Evolutionary conservation across 30 jellyfish, hydroid and myxozoan genomes (phyloP).

Genomic region (Clytia hemisphaerica): DNA sequence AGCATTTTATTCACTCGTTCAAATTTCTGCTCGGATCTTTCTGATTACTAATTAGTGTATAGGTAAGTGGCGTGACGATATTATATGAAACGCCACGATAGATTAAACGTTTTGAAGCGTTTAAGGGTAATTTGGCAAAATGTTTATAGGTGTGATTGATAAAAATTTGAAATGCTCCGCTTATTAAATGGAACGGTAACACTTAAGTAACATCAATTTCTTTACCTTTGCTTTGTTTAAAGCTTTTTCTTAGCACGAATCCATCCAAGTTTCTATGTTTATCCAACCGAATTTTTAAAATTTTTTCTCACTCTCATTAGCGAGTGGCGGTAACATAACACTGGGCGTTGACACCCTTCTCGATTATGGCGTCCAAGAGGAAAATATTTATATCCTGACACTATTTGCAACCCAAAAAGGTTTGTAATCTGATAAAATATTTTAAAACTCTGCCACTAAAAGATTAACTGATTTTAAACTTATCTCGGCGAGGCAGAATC

Average conservation of each 20-base stretch:
- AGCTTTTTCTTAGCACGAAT: background rate
- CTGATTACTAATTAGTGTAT: background rate
- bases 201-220: background rate
- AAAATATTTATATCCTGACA: constrained; percentile 65
- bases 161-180: no score
- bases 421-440: background rate
- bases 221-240: background rate
- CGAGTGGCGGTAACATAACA: constrained; percentile 67
- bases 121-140: no score
- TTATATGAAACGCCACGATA: no score
- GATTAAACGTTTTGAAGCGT: no score
- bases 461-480: background rate
- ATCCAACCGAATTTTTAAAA: no score
- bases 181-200: background rate
- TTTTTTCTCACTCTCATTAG: constrained; percentile 39
- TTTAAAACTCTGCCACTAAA: background rate
- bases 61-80: background rate
- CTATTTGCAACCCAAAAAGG: constrained; percentile 84
- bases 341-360: constrained; percentile 68
- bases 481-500: no score
- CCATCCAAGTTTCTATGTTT: no score
- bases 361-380: constrained; percentile 86
- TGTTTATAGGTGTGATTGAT: no score
- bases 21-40: background rate
- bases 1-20: constrained; percentile 1